Percentiles rank a stretch among this genome's conserved stretches.
phyloP scores from a whole-genome alignment of 2,888 invertebrate species.

The Ischnura elegans region DNA sequence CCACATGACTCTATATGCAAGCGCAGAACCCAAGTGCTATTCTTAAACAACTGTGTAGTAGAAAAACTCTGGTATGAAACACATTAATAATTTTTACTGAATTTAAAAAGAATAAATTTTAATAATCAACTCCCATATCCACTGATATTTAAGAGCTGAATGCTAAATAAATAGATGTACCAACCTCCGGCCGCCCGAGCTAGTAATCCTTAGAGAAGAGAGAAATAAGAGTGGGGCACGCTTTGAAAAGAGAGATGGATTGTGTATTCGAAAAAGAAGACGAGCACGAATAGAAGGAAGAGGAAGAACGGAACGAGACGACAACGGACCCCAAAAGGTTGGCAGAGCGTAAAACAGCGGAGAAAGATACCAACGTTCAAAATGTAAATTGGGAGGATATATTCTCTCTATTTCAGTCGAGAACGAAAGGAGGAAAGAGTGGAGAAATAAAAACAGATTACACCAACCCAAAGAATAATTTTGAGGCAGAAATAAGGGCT shows the following conservation, averaged over 20 bases:
- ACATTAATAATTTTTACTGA: too few species aligned
- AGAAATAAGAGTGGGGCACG: too few species aligned
- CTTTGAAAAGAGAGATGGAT: neutral
- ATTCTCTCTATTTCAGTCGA: neutral
- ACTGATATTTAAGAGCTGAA: too few species aligned
- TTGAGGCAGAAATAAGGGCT: neutral
- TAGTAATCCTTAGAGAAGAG: too few species aligned
- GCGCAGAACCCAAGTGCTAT: too few species aligned
- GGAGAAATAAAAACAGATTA: slow-evolving; percentile 55
- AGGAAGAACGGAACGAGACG: neutral
- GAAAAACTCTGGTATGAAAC: too few species aligned
- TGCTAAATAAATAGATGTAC: too few species aligned
- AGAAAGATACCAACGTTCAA: neutral
- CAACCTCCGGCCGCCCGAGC: too few species aligned
- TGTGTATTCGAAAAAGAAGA: neutral
- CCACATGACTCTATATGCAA: too few species aligned
- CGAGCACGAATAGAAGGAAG: neutral
- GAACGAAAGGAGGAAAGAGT: neutral
- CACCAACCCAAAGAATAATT: neutral
- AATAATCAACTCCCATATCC: too few species aligned
- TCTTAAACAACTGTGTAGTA: too few species aligned
- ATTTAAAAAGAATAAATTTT: too few species aligned
- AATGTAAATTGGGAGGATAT: neutral
- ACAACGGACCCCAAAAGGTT: neutral
- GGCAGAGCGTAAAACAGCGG: neutral